Conservation (phyloP, 2,888 invertebrate species). For the Dendrolimus pini region DNA sequence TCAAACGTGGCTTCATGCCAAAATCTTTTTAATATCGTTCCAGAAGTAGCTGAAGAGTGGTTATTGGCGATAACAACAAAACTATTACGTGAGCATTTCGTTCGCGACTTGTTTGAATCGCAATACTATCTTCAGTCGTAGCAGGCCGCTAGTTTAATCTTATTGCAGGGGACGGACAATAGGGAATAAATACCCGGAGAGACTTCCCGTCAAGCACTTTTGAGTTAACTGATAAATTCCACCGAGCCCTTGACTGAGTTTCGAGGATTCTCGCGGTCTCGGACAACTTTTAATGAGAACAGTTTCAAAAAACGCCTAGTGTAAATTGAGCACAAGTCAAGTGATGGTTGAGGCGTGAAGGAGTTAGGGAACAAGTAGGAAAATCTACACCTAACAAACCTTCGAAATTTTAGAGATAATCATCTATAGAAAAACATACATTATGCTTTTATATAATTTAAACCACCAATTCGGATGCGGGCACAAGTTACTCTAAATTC, state of each 20-base stretch:
- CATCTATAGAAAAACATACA: too few species aligned
- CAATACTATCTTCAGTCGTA: constrained; percentile 40
- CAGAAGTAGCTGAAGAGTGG: constrained; percentile 65
- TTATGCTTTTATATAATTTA: too few species aligned
- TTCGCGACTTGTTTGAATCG: constrained; percentile 48
- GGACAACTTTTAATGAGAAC: constrained; percentile 66
- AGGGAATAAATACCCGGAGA: constrained; percentile 53
- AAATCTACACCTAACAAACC: background rate
- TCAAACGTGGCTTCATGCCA: constrained; percentile 68
- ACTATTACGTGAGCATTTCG: constrained; percentile 63
- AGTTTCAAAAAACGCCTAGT: constrained; percentile 45
- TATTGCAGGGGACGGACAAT: constrained; percentile 65
- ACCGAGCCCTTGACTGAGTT: constrained; percentile 40
- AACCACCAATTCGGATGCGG: too few species aligned
- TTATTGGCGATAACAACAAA: constrained; percentile 70
- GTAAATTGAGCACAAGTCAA: constrained; percentile 34
- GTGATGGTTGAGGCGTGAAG: constrained; percentile 17
- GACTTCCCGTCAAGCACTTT: constrained; percentile 55
- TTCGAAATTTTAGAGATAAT: background rate
- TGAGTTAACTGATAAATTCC: constrained; percentile 60
- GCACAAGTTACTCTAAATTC: too few species aligned
- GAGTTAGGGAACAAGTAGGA: too few species aligned
- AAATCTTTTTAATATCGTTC: constrained; percentile 75
- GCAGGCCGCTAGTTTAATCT: constrained; percentile 55
- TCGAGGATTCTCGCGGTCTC: constrained; percentile 49